Conservation (phyloP, 2,797 vertebrate species). For the Myripristis jacobus region DNA sequence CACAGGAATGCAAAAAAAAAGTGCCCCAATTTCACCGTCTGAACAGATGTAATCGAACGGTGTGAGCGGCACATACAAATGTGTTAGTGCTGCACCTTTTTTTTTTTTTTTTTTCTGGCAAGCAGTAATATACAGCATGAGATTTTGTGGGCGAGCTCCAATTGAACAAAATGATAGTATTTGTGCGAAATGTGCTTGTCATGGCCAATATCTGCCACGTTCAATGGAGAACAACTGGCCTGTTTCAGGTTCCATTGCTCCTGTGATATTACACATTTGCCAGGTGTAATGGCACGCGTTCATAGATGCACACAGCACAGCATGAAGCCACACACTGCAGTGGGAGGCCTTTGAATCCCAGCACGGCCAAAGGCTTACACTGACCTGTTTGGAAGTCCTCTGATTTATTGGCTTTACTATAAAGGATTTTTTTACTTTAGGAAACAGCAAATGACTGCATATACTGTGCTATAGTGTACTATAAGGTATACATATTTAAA, state of each 20-base stretch:
- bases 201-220: constrained; percentile 10
- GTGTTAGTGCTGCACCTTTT: constrained; percentile 62
- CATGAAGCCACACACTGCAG: constrained; percentile 18
- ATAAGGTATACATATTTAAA: no score
- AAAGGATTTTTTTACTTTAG: not conserved
- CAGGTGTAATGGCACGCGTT: constrained; percentile 27
- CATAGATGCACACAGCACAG: constrained; percentile 27
- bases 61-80: constrained; percentile 74
- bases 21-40: constrained; percentile 62
- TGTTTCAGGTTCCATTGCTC: constrained; percentile 32
- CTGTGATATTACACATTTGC: constrained; percentile 27
- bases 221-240: constrained; percentile 9
- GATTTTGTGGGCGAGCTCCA: constrained; percentile 30
- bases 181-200: constrained; percentile 38
- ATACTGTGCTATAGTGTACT: not conserved
- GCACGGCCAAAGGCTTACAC: constrained; percentile 19
- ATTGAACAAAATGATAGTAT: constrained; percentile 46
- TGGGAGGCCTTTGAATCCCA: constrained; percentile 20
- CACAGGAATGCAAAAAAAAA: constrained; percentile 52
- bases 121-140: constrained; percentile 41
- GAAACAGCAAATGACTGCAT: not conserved
- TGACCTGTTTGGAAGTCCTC: constrained; percentile 15
- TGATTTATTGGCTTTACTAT: constrained; percentile 14
- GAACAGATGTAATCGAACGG: constrained; percentile 67
- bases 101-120: constrained; percentile 41